These are phyloP conservation scores for Babylonia areolata DNA, from an alignment of 1,140 invertebrate species.

Conservation along the genomic window DNA sequence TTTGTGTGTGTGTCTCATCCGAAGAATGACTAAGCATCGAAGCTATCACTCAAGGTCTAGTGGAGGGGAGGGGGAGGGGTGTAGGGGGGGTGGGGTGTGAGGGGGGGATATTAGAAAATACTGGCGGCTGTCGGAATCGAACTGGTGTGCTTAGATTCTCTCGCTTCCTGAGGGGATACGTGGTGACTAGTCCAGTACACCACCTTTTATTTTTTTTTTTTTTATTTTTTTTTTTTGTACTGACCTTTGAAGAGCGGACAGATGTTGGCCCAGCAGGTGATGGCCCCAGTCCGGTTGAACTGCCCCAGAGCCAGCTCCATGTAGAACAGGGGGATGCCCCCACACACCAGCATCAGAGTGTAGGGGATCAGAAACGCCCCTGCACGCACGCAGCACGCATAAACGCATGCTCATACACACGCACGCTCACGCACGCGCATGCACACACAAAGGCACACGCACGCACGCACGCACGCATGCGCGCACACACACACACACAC, in stretches of 20 bases:
- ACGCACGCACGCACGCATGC: background rate
- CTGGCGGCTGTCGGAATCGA: no score
- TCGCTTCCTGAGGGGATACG: no score
- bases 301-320: conserved; percentile 96
- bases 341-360: conserved; percentile 92
- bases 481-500: background rate
- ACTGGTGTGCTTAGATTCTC: no score
- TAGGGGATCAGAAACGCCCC: conserved; percentile 97
- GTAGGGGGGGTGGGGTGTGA: no score
- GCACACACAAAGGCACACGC: background rate
- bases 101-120: background rate
- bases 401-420: background rate
- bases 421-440: background rate
- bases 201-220: no score
- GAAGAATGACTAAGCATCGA: no score
- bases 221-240: no score
- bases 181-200: no score
- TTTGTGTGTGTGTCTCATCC: no score
- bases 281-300: conserved; percentile 79
- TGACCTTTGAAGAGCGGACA: conserved; percentile 74
- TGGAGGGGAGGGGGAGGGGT: background rate
- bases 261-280: conserved; percentile 79
- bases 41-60: no score
- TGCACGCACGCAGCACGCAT: conserved; percentile 68
- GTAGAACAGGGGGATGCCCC: conserved; percentile 95